Conservation (phyloP, 2,113 vertebrate genomes). For the Motacilla alba region DNA sequence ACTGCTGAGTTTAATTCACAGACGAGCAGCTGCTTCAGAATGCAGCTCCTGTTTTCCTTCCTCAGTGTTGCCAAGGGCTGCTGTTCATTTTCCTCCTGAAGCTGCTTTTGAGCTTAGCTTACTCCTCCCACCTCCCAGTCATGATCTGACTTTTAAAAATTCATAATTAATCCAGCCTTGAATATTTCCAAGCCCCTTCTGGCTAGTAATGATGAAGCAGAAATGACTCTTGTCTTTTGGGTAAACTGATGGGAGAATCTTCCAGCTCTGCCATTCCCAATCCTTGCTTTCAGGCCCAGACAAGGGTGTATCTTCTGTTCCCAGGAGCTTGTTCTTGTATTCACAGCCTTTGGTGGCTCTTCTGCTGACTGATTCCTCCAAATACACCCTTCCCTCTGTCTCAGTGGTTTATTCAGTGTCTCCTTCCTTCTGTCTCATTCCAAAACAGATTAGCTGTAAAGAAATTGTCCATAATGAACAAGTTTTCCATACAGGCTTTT, state of each 20-base stretch:
- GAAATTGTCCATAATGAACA: not conserved
- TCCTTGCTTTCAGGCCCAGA: not conserved
- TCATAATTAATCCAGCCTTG: not conserved
- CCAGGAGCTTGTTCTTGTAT: not conserved
- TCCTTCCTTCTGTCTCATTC: not conserved
- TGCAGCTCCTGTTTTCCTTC: not conserved
- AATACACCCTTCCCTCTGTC: not conserved
- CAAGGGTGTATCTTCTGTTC: rapidly evolving
- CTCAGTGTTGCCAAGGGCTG: not conserved
- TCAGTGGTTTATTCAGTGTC: not conserved
- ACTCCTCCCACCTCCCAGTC: not conserved
- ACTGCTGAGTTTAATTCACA: not conserved
- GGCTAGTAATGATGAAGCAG: not conserved
- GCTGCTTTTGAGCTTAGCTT: not conserved
- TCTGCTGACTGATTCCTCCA: not conserved
- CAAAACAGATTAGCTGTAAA: not conserved
- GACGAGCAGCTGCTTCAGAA: not conserved
- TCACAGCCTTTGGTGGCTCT: not conserved
- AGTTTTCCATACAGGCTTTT: not conserved
- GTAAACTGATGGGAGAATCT: not conserved
- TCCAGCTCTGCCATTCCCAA: not conserved
- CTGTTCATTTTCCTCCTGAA: not conserved
- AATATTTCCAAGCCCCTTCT: not conserved
- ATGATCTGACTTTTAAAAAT: not conserved
- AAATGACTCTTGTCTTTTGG: not conserved